A percentile compares a stretch with the other conserved stretches of the same genome.
Evolutionary conservation across 2,888 invertebrate species (phyloP).

Genomic region (Stratiomys singularior): DNA sequence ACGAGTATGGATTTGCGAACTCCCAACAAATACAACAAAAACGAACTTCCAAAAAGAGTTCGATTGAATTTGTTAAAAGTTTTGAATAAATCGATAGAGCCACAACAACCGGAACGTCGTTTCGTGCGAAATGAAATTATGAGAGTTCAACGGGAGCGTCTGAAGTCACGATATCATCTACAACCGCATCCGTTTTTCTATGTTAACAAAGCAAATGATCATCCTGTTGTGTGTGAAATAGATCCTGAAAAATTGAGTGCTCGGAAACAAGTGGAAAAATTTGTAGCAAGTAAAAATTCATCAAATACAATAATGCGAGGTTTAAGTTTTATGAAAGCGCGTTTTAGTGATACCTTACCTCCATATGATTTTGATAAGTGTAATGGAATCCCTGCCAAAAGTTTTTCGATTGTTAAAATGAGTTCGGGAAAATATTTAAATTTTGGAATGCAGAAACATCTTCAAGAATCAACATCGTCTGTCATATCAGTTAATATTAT

Average conservation of each 20-base stretch:
- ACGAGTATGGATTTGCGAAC: no score
- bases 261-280: conserved; percentile 44
- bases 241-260: conserved; percentile 30
- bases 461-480: not conserved
- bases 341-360: not conserved
- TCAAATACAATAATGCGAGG: conserved; percentile 48
- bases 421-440: conserved; percentile 49
- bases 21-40: no score
- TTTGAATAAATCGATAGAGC: not conserved
- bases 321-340: conserved; percentile 16
- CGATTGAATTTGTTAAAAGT: conserved; percentile 1
- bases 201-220: not conserved
- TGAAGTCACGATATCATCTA: conserved; percentile 5
- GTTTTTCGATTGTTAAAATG: conserved; percentile 42
- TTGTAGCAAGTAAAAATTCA: conserved; percentile 48
- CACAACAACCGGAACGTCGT: not conserved
- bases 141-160: conserved; percentile 1
- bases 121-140: conserved; percentile 6
- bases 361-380: conserved; percentile 7
- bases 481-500: not conserved
- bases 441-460: conserved; percentile 45
- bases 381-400: no score
- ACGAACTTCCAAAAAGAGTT: not conserved
- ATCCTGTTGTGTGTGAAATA: conserved; percentile 5
- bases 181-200: conserved; percentile 32